Evolutionary conservation across 1,140 invertebrate species (phyloP).

Genomic region (Lanistes nyassanus): DNA sequence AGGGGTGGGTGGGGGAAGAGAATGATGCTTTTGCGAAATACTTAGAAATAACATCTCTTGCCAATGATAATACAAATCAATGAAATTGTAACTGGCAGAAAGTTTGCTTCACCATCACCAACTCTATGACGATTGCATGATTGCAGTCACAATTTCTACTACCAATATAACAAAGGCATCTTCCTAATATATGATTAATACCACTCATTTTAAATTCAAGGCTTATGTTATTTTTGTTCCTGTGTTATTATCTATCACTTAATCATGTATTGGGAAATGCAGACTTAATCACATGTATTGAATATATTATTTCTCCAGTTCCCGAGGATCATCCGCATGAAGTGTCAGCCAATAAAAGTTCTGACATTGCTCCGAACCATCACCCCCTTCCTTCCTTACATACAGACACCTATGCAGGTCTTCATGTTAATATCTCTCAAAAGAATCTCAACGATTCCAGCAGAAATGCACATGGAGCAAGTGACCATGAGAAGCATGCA

Average conservation of each 20-base stretch:
- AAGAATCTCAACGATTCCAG: no score
- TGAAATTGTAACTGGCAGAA: neutral
- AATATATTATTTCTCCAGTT: neutral
- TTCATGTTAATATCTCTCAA: no score
- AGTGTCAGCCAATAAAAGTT: neutral
- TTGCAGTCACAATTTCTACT: neutral
- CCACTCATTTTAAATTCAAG: no score
- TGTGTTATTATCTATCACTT: neutral
- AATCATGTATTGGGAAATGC: neutral
- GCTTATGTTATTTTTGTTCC: neutral
- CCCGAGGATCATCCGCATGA: conserved; percentile 10
- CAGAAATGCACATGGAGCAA: no score
- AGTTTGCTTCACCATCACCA: neutral
- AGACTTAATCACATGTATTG: neutral
- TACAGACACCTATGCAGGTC: neutral
- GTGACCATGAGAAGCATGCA: conserved; percentile 23
- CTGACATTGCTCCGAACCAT: neutral
- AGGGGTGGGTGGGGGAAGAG: conserved; percentile 1
- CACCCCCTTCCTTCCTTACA: neutral
- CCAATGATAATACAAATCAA: no score
- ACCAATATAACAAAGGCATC: no score
- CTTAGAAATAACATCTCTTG: neutral
- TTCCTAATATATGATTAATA: no score
- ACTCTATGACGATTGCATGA: neutral
- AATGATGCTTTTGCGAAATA: neutral